Base-by-base conservation (phyloP, 2,888 invertebrate species). In the Eupsilia transversa region DNA sequence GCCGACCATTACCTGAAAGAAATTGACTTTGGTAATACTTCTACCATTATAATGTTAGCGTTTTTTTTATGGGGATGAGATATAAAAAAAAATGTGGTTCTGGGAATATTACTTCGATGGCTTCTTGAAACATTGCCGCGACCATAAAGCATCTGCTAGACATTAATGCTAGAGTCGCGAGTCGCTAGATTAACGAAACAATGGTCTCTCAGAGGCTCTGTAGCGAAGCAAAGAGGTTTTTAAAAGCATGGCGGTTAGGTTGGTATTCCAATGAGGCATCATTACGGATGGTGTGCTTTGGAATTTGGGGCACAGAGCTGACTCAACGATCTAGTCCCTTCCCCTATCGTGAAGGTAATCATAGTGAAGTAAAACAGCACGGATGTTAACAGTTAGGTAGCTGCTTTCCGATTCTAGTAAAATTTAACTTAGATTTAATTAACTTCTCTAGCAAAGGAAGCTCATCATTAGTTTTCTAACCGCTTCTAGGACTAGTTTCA, bases 291-390 rank as follows among this genome's bases (percentile, higher is more conserved):
- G 94, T 94, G 93, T 93, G 88, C 92, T 90, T 83, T 91, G 95
- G 96, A 94, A 96, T 96, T 96, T 96, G 95, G 96, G 95, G 90
- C 96, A 96, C 91, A 90, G 89, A 92, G 94, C 94, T 96, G 96
- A 96, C 93, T 96, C 96, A 96, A 94, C 94, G 92, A 92, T 93
- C 93, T 94, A 94, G 94, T 94, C 94, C 95, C 94, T 94, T 95
- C 93, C 91, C 91, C 92, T 92, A 90, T 90, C 90, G 91, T 87
- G 86, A 90, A 91, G 90, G 91, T 91, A 92, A 92, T 93, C 92
- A 91, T 88, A 85, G 91, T 74, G 70, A 72, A 81, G 79, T 76
- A 70, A 79, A 84, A 84, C 84, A 67, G 79, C 76, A 72, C 79
- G 84, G 83, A 85, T 81, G 66, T 82, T 72, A 82, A 83, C 82